A percentile compares a stretch with the other conserved stretches of the same genome.
phyloP scores from a whole-genome alignment of 2,113 vertebrate species.

The Synodontis membranacea region DNA sequence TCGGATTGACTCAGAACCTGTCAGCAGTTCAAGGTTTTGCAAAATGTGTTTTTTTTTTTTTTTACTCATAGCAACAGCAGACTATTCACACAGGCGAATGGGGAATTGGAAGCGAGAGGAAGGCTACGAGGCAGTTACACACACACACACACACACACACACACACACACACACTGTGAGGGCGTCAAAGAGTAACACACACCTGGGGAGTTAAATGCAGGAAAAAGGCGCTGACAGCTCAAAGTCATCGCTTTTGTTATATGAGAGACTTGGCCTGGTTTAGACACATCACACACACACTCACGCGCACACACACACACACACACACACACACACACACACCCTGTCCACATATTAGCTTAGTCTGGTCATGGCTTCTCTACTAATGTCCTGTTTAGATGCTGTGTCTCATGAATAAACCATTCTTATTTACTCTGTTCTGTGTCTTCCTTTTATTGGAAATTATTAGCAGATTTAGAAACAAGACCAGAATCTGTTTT shows the following conservation, averaged over 20 bases:
- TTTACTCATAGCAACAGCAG: constrained; percentile 30
- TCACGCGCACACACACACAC: constrained; percentile 11
- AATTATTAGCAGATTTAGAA: neutral
- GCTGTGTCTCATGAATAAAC: constrained; percentile 14
- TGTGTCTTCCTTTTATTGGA: neutral
- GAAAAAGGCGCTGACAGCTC: constrained; percentile 56
- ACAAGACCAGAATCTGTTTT: neutral
- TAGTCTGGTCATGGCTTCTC: neutral
- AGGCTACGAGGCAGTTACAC: constrained; percentile 36
- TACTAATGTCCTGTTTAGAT: constrained; percentile 28
- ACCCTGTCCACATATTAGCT: neutral
- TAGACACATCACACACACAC: constrained; percentile 18
- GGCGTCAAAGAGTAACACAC: constrained; percentile 44
- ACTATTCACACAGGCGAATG: constrained; percentile 42
- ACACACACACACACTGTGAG: constrained; percentile 31
- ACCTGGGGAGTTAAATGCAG: constrained; percentile 47
- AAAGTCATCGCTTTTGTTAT: constrained; percentile 52
- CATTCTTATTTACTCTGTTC: constrained; percentile 11
- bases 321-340: constrained; percentile 27
- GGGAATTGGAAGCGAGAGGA: constrained; percentile 29
- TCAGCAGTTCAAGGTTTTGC: constrained; percentile 22
- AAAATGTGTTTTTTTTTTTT: constrained; percentile 15
- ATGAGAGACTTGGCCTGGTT: constrained; percentile 38
- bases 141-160: constrained; percentile 17
- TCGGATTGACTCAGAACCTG: constrained; percentile 21